phyloP scores from a whole-genome alignment of 2,113 vertebrate species.

The cattle (Bos taurus) region ARS-UCD2.0 NC_037337.1:42455501-42456000 shows the following conservation, averaged over 20 bases:
- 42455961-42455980: not conserved
- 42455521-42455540: not conserved
- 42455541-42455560: not conserved
- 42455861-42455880: not conserved
- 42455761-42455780: not conserved
- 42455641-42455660: not conserved
- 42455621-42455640: not conserved
- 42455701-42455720: not conserved
- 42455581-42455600: not conserved
- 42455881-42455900: not conserved
- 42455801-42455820: not conserved
- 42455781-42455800: not conserved
- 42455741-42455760: not conserved
- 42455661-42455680: not conserved
- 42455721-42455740: not conserved
- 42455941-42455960: not conserved
- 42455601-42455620: not conserved
- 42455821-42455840: not conserved
- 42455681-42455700: not conserved
- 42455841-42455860: not conserved
- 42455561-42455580: not conserved
- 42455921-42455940: not conserved
- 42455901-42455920: not conserved
- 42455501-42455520: not conserved
- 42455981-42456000: not conserved